These are phyloP conservation scores for Sterrhoptilus dennistouni DNA, from an alignment of 2,113 vertebrate genomes.

Conservation along the genomic window DNA sequence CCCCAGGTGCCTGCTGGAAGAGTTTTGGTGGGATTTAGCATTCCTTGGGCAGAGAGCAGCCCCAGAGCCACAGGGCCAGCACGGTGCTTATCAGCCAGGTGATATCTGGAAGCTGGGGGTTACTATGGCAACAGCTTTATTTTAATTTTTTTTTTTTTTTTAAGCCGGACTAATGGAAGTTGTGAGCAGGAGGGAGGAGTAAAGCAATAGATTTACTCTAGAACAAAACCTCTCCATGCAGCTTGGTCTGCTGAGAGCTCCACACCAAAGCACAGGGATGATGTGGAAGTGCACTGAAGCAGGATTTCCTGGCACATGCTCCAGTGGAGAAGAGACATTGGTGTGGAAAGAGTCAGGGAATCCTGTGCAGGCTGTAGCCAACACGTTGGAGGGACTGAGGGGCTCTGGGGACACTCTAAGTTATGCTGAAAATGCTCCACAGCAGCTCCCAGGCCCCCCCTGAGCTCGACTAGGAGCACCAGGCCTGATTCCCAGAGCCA, in stretches of 20 bases:
- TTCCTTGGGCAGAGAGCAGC: not conserved
- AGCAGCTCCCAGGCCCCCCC: not conserved
- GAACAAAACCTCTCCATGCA: not conserved
- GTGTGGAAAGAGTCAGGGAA: not conserved
- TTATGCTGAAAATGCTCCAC: accelerated
- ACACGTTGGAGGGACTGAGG: accelerated
- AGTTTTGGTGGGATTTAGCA: not conserved
- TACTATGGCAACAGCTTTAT: slow-evolving; percentile 43
- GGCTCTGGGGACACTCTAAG: not conserved
- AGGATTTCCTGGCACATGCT: not conserved
- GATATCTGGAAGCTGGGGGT: not conserved
- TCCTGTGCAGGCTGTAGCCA: not conserved
- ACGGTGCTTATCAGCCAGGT: not conserved
- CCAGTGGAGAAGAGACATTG: not conserved
- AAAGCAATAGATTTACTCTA: not conserved
- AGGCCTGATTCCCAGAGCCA: not conserved
- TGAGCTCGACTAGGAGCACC: not conserved
- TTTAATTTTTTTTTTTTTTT: not conserved
- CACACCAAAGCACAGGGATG: not conserved
- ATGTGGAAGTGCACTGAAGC: not conserved
- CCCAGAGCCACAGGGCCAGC: not conserved
- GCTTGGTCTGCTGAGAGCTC: not conserved
- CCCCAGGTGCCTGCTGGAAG: not conserved
- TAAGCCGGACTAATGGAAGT: not conserved
- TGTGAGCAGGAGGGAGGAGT: slow-evolving; percentile 8